Percentiles rank a stretch among this genome's conserved stretches.
Evolutionary conservation across 2,797 vertebrate genomes (phyloP).

Genomic region (Molossus molossus): DNA sequence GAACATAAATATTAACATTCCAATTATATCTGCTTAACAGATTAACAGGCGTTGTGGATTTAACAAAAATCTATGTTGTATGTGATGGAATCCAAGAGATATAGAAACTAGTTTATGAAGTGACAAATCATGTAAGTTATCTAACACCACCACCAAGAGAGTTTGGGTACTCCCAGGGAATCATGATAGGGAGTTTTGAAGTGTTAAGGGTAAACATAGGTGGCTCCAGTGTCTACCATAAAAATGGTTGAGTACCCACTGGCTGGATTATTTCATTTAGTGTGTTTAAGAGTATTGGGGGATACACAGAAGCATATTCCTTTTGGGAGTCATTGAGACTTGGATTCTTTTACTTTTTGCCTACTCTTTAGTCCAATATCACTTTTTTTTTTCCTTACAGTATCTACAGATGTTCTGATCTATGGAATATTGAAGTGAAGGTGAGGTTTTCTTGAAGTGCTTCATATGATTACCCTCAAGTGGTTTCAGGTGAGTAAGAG

Average conservation of each 20-base stretch:
- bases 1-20: neutral
- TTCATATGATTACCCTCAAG: neutral
- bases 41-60: neutral
- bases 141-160: neutral
- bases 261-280: neutral
- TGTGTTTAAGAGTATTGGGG: neutral
- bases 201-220: neutral
- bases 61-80: neutral
- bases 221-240: neutral
- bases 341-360: neutral
- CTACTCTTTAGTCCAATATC: neutral
- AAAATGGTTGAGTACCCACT: neutral
- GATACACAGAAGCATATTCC: neutral
- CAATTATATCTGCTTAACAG: neutral
- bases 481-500: constrained; percentile 14
- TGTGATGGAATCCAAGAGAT: neutral
- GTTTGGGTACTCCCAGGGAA: neutral
- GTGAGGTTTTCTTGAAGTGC: neutral
- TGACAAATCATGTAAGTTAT: neutral
- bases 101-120: neutral
- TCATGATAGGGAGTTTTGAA: neutral
- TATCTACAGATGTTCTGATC: neutral
- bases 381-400: neutral
- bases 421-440: neutral
- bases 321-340: neutral